Evolutionary conservation across 2,797 vertebrate genomes (phyloP), one percentile per base, ranked within the genome.

Genomic region (Ammospiza maritima): DNA sequence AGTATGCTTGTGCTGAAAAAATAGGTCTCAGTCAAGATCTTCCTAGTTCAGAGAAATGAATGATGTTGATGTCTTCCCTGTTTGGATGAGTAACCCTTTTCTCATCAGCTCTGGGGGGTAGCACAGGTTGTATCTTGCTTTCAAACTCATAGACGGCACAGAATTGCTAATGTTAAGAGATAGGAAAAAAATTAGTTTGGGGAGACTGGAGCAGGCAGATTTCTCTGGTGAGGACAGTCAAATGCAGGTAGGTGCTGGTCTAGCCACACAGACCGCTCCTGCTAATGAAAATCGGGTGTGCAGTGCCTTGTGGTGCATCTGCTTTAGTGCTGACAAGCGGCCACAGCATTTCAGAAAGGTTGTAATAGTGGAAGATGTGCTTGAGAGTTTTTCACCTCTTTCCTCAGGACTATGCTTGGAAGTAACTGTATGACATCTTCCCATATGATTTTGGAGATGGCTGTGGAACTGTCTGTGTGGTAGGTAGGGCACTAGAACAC

Each of bases 1-100:
- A 92, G 70, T 51, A n/a, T 73, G 38, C 85, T 92, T 85, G 34
- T 85, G 45, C 71, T 92, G 85, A 66, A 83, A 71, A 94, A 86
- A 47, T 75, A 80, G 72, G 48, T 87, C 60, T 92, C 48, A 36
- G 69, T 85, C 47, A 87, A 84, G 76, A 45, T 64, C 62, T 77
- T 91, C 16, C 34, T 16, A 15, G 3, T 62, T 26, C 60, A 30
- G 45, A 56, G 42, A 32, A 40, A 64, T 5, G 1, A 65, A 21
- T 34, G 18, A 40, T 44, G 22, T 6, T 64, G 54, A 47, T 84
- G 11, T 74, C 9, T 10, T 61, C 25, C 26, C 11, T 80, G 17
- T 91, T 32, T 34, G n/a, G 30, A 19, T 50, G 80, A 72, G 26
- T 66, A 66, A 27, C 29, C 30, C 8, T 40, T 76, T 20, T 70